Base-by-base conservation (phyloP, 2,113 vertebrate genomes). In the Cichladusa arquata region DNA sequence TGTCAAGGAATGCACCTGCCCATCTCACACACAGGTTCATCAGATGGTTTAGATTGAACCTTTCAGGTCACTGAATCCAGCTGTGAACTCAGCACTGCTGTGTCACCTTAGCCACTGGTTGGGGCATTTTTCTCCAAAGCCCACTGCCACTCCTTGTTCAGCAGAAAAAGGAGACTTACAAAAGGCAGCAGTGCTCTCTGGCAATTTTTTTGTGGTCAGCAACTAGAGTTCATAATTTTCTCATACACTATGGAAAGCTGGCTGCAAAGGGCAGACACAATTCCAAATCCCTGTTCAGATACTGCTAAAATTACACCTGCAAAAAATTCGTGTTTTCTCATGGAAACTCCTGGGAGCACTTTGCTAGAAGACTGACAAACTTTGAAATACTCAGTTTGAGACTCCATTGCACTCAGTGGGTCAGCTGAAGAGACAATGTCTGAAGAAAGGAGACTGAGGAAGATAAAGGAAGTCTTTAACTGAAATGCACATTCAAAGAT, bases 1-100 rank as follows among this genome's bases (percentile, higher is more conserved):
- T 4, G 4, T 0, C 28, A 11, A 0, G 4, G 1, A 5, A 58
- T 8, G 23, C 24, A 51, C 44, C 12, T 8, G 3, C 17, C 23
- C 40, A 25, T 29, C 45, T 69, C 61, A 44, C 20, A 36, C 23
- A 16, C 14, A 38, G 33, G 12, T 5, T 38, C 47, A 53, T 45
- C 47, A 60, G 47, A 23, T 33, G 33, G n/a, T 33, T 60, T 9
- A 12, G 72, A 17, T 0, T 51, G 54, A 28, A 45, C 23, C 22
- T 61, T 23, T 28, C n/a, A 61, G 33, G 28, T 6, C 12, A 53
- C 0, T 53, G 64, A 60, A n/a, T 14, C 38, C 62, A 44, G 11
- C 17, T 3, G 1, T 18, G 17, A 77, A 8, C 11, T 14, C 53
- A 69, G 53, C 36, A 15, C 28, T 28, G 38, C 62, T 4, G 3